Evolutionary conservation across 2,888 invertebrate species (phyloP).

Genomic region (Marasmarcha lunaedactyla): DNA sequence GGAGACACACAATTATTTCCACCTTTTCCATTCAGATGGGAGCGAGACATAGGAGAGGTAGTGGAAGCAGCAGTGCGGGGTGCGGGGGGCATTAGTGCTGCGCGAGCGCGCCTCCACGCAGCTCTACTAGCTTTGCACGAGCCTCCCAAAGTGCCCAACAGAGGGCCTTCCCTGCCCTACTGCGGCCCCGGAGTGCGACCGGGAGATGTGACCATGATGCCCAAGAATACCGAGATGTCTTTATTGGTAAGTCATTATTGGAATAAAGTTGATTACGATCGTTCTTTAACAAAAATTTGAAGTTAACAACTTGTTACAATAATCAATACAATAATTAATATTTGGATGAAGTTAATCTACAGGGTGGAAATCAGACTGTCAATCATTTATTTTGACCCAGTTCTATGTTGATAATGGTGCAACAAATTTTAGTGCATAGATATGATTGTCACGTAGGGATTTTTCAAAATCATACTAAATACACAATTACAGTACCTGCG

Average conservation of each 20-base stretch:
- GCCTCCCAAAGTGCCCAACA: slow-evolving; percentile 38
- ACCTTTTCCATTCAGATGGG: slow-evolving; percentile 34
- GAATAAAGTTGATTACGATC: not conserved
- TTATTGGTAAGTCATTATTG: slow-evolving; percentile 37
- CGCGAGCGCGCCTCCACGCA: slow-evolving; percentile 51
- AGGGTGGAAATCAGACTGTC: too few species aligned
- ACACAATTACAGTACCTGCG: too few species aligned
- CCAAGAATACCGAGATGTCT: slow-evolving; percentile 63
- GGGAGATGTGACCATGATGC: slow-evolving; percentile 64
- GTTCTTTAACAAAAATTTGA: not conserved
- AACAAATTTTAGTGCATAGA: too few species aligned
- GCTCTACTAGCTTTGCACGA: slow-evolving; percentile 49
- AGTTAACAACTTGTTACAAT: too few species aligned
- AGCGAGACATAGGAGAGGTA: slow-evolving; percentile 67
- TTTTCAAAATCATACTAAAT: too few species aligned
- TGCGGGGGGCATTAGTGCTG: slow-evolving; percentile 50
- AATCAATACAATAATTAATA: too few species aligned
- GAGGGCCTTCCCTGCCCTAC: slow-evolving; percentile 70
- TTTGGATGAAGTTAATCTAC: too few species aligned
- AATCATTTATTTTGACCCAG: too few species aligned
- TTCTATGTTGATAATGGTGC: too few species aligned
- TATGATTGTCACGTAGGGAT: too few species aligned
- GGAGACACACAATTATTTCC: too few species aligned
- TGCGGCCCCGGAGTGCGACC: slow-evolving; percentile 68
- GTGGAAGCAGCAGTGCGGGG: slow-evolving; percentile 69